Base-by-base conservation (phyloP, 2,888 invertebrate genomes). In the Caenorhabditis uteleia region DNA sequence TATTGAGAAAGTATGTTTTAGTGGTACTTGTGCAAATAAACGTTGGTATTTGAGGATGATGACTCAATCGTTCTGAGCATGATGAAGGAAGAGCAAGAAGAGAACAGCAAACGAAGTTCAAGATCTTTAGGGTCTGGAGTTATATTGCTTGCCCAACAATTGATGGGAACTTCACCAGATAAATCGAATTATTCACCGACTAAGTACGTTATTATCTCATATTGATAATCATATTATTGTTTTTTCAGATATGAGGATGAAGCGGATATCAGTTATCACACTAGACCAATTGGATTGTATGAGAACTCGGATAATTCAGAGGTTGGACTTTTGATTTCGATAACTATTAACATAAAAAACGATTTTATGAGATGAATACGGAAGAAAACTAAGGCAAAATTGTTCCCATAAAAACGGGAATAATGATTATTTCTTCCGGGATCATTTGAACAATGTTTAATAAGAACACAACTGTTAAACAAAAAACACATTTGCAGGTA, bases 81-180 rank as follows among this genome's bases (percentile, higher is more conserved):
- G 64, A 61, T 71, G 64, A 67, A 68, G 47, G 70, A 69, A 23
- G 73, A 72, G 20, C 57, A 68, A 26, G 59, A 68, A 40, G 59
- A 59, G 43, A 40, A 51, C 3, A 56, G 47, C 25, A 54, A 67
- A 29, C 29, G 51, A 25, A 62, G 53, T 25, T 60, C 66, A 1
- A 43, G 65, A 26, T 47, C 60, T 12, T 50, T 68, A 8, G 74
- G 74, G 7, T 61, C 68, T 21, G 80, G 79, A 10, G 79, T 80
- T 16, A 78, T 80, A 34, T 65, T 80, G 2, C 59, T 80, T 20
- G 79, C 79, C 3, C 78, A 80, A 44, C 77, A 80, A 55, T 54
- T 80, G 46, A 75, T 74, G 54, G 73, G 74, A 31, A 62, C 65
- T 31, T 60, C 10, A 8, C 14, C n/a, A n/a, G 27, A 43, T 6